Conservation (phyloP, 2,797 vertebrate species). For the Rhinophrynus dorsalis region DNA sequence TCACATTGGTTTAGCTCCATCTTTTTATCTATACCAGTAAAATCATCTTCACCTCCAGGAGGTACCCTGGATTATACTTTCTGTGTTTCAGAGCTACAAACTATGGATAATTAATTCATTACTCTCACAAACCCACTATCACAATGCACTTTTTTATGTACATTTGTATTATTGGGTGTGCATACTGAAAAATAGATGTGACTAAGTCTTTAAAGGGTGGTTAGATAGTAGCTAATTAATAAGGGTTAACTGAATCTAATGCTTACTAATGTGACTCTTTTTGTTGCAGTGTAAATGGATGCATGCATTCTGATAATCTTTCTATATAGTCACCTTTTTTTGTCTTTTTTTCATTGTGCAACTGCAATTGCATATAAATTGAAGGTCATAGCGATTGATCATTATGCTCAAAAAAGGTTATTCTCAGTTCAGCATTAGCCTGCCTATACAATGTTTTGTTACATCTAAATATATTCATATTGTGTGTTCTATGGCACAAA, state of each 20-base stretch:
- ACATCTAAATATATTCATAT: constrained; percentile 9
- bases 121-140: background rate
- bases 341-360: background rate
- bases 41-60: too few species aligned
- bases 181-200: constrained; percentile 2
- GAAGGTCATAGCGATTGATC: constrained; percentile 39
- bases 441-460: background rate
- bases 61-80: too few species aligned
- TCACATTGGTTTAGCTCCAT: too few species aligned
- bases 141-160: constrained; percentile 11
- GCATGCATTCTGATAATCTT: constrained; percentile 4
- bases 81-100: background rate
- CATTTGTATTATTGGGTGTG: constrained; percentile 8
- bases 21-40: too few species aligned
- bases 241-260: constrained; percentile 1
- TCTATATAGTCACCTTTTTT: background rate
- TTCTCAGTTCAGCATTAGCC: constrained; percentile 11
- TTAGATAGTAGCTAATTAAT: constrained; percentile 24
- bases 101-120: background rate
- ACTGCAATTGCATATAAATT: constrained; percentile 18
- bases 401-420: constrained; percentile 22
- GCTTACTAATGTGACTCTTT: constrained; percentile 26
- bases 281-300: constrained; percentile 21
- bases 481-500: background rate
- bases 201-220: constrained; percentile 4